Conservation (phyloP, 2,888 invertebrate genomes). For the Agrotis clavis region DNA sequence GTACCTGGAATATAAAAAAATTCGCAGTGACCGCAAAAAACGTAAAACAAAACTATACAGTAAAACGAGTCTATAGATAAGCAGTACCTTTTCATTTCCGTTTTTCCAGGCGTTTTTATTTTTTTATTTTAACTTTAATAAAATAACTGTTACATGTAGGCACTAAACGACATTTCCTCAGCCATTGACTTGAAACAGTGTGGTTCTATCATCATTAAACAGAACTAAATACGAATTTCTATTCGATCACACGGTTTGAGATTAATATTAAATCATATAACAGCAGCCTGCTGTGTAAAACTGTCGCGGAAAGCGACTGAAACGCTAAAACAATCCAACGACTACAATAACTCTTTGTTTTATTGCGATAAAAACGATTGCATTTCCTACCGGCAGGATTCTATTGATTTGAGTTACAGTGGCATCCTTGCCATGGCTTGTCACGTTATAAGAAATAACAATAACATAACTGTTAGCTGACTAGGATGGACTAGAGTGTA, state of each 20-base stretch:
- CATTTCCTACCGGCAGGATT: not conserved
- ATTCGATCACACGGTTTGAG: not conserved
- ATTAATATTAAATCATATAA: slow-evolving; percentile 15
- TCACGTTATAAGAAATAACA: not conserved
- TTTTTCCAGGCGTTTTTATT: not conserved
- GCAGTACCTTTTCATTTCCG: not conserved
- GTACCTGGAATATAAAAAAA: too few species aligned
- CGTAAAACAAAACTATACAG: not conserved
- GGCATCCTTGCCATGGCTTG: not conserved
- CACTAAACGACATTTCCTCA: not conserved
- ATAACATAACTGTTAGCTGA: not conserved
- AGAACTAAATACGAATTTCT: not conserved
- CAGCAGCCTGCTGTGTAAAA: not conserved
- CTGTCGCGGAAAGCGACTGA: not conserved
- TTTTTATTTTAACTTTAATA: not conserved
- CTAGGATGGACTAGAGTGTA: too few species aligned
- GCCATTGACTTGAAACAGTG: not conserved
- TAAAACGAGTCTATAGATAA: too few species aligned
- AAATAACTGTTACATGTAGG: too few species aligned
- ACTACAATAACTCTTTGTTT: slow-evolving; percentile 25
- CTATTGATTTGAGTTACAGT: not conserved
- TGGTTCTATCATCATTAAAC: not conserved
- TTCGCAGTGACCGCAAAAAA: not conserved
- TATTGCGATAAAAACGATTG: slow-evolving; percentile 10
- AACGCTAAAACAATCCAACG: slow-evolving; percentile 2